Evolutionary conservation across 2,888 invertebrate species (phyloP).

Genomic region (Campoplex capitator): DNA sequence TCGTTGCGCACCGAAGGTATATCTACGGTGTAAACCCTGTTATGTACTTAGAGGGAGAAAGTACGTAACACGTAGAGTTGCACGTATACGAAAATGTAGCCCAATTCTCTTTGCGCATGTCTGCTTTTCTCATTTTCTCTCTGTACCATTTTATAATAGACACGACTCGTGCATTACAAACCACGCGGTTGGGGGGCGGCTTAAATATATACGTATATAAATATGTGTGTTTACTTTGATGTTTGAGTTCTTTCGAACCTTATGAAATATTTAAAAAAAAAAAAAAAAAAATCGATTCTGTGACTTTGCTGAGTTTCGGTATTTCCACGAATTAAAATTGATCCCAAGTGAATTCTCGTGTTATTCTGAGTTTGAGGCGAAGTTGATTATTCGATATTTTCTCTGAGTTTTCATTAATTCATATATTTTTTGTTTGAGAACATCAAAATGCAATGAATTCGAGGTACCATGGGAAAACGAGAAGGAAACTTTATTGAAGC

Average conservation of each 20-base stretch:
- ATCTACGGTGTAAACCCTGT: slow-evolving; percentile 27
- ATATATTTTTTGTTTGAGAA: neutral
- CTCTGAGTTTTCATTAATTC: neutral
- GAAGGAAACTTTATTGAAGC: neutral
- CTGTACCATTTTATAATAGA: slow-evolving; percentile 41
- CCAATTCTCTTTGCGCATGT: slow-evolving; percentile 40
- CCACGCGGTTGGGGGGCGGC: neutral
- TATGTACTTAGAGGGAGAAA: slow-evolving; percentile 5
- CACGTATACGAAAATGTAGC: slow-evolving; percentile 36
- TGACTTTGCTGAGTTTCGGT: neutral
- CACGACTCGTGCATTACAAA: slow-evolving; percentile 42
- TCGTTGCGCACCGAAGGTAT: slow-evolving; percentile 21
- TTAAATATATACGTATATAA: neutral
- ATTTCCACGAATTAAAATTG: neutral
- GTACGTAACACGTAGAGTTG: slow-evolving; percentile 1
- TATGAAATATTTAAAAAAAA: neutral
- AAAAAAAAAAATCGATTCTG: neutral
- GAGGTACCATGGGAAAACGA: neutral
- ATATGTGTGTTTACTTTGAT: slow-evolving; percentile 16
- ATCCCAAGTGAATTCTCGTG: neutral
- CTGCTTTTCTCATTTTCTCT: slow-evolving; percentile 30
- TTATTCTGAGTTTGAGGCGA: neutral
- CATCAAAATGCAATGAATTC: neutral
- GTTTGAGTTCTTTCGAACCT: neutral
- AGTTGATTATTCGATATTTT: neutral